A percentile compares a stretch with the other conserved stretches of the same genome.
phyloP scores from a whole-genome alignment of 35 echinoderm and acorn worm species.

The Eucidaris tribuloides region DNA sequence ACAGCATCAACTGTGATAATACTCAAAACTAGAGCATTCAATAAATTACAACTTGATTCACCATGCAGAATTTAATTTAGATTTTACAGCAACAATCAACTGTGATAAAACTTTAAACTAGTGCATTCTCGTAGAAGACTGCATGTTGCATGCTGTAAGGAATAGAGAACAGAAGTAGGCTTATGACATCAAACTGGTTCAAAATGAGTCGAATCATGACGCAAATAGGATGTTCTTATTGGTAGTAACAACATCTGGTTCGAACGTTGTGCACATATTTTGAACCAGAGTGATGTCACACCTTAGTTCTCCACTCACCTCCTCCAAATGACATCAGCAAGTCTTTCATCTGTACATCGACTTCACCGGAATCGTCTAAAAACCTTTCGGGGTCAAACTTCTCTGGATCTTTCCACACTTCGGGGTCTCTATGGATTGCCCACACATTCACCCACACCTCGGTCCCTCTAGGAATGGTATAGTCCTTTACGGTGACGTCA shows the following conservation, averaged over 20 bases:
- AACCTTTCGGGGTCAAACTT: constrained; percentile 1
- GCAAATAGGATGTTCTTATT: neutral
- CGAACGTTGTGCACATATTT: neutral
- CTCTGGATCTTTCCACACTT: neutral
- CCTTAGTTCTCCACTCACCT: neutral
- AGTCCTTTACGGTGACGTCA: constrained; percentile 41
- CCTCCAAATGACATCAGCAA: neutral
- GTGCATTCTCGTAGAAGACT: too few species aligned
- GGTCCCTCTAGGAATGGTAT: constrained; percentile 44
- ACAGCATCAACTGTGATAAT: too few species aligned
- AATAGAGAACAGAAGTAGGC: too few species aligned
- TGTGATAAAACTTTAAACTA: too few species aligned
- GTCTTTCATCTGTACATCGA: neutral
- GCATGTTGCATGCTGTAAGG: too few species aligned
- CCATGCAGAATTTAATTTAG: too few species aligned
- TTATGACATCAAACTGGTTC: too few species aligned
- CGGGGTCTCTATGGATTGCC: constrained; percentile 3
- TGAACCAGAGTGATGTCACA: neutral
- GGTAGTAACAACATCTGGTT: neutral
- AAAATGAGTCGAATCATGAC: neutral
- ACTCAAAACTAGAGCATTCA: too few species aligned
- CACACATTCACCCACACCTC: constrained; percentile 59
- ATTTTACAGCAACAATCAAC: too few species aligned
- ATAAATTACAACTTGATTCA: too few species aligned
- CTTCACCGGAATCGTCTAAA: neutral